phyloP scores from a whole-genome alignment of 2,113 vertebrate species.

The crab-eating macaque (Macaca fascicularis) region T2T-MFA8v1.1 NC_088388.1:93933001-93933500 shows the following conservation, averaged over 20 bases:
- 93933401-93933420: too few species aligned
- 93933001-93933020: background rate
- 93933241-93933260: too few species aligned
- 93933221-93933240: too few species aligned
- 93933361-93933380: background rate
- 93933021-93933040: background rate
- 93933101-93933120: background rate
- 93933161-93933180: too few species aligned
- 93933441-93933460: too few species aligned
- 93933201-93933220: too few species aligned
- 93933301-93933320: background rate
- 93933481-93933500: background rate
- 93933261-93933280: too few species aligned
- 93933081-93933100: background rate
- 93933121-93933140: background rate
- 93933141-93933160: background rate
- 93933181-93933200: too few species aligned
- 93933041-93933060: background rate
- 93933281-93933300: too few species aligned
- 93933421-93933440: too few species aligned
- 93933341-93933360: background rate
- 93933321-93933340: background rate
- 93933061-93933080: background rate
- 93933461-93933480: background rate
- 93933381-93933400: too few species aligned